Evolutionary conservation across 1,140 invertebrate species (phyloP), one percentile per base, ranked within the genome.

Genomic region (Cydia fagiglandana): DNA sequence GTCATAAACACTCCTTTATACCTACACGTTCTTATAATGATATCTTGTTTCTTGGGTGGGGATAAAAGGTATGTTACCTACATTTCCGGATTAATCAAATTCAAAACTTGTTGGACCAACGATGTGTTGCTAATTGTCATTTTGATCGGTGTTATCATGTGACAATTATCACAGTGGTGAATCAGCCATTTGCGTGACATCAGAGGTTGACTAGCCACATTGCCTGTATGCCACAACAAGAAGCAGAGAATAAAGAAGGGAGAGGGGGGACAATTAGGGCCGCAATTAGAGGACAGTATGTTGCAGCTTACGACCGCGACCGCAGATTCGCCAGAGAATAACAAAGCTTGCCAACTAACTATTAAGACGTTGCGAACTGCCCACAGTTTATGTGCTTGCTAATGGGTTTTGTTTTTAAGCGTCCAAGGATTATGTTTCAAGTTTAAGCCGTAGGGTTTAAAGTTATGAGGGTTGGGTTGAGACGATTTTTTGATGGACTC

Each of bases 281-380:
- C 87, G 88, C 91, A 93, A 93, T 93, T 93, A 92, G 89, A 87
- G 89, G 91, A 89, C 91, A 92, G 90, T 91, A 86, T 92, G 91
- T 91, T 83, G 85, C 84, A 91, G 90, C 92, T 91, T 93, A 91
- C 91, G 81, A 79, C 85, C 88, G 83, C 77, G 79, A 83, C 84
- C 84, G 78, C 86, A 83, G 81, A 86, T 87, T 83, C 86, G 79
- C 78, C 79, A 81, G 79, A 76, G 80, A 86, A 79, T 84, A 88
- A 86, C 87, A 86, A 80, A 82, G 85, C 84, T 84, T 90, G 88
- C 88, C 88, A 90, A 89, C 82, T 88, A 84, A 86, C 88, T 90
- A 91, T 91, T 91, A 90, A 91, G 90, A 90, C 82, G 81, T 86
- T 80, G 77, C 61, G 75, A 82, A 79, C 79, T 78, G 66, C 34